These are phyloP conservation scores for Macrophya annulata DNA, from an alignment of 2,888 invertebrate genomes.

Conservation along the genomic window DNA sequence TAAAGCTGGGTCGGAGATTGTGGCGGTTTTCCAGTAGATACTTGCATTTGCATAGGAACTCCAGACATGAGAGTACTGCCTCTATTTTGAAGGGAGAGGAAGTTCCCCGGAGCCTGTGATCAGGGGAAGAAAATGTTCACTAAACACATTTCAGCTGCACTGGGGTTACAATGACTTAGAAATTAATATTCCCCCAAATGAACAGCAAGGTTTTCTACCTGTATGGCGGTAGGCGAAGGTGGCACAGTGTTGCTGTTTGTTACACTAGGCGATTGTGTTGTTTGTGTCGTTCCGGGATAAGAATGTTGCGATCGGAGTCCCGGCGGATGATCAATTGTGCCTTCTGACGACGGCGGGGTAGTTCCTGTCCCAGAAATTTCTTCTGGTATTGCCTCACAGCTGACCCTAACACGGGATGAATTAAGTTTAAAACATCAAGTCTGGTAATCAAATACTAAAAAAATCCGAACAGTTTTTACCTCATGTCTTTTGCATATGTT, in stretches of 20 bases:
- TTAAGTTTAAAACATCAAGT: neutral
- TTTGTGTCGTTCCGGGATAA: constrained; percentile 80
- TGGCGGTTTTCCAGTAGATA: constrained; percentile 82
- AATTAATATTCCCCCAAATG: neutral
- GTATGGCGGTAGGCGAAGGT: constrained; percentile 79
- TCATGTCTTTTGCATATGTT: constrained; percentile 86
- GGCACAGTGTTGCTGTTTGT: constrained; percentile 79
- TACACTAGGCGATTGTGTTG: constrained; percentile 73
- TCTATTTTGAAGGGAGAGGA: constrained; percentile 71
- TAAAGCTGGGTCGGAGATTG: constrained; percentile 85
- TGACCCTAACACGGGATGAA: constrained; percentile 81
- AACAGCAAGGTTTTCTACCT: constrained; percentile 63
- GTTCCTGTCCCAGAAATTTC: constrained; percentile 89
- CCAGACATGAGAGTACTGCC: constrained; percentile 54
- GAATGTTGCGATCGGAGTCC: constrained; percentile 80
- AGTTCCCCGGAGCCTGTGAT: constrained; percentile 70
- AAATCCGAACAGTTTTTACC: constrained; percentile 66
- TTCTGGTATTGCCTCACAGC: constrained; percentile 95
- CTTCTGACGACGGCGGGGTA: constrained; percentile 85
- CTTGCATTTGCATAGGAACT: constrained; percentile 63
- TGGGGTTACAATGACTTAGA: neutral
- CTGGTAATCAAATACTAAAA: neutral
- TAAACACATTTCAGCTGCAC: neutral
- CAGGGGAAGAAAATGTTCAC: neutral
- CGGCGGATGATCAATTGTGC: constrained; percentile 78